phyloP scores from a whole-genome alignment of 2,888 invertebrate genomes.

The Pristionchus maxplancki region DNA sequence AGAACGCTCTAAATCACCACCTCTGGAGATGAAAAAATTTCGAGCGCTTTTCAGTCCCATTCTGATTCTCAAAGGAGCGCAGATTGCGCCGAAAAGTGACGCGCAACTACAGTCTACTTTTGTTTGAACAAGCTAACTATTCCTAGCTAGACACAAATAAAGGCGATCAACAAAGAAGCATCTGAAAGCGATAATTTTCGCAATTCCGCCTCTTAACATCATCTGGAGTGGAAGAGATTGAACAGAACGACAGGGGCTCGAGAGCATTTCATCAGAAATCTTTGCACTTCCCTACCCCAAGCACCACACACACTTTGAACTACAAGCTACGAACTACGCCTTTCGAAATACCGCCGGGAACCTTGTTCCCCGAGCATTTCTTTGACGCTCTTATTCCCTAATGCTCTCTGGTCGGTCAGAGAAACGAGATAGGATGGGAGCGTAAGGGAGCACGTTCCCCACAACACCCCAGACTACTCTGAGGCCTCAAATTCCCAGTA shows the following conservation, averaged over 20 bases:
- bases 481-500: background rate
- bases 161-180: too few species aligned
- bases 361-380: too few species aligned
- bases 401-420: too few species aligned
- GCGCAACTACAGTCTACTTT: background rate
- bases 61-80: background rate
- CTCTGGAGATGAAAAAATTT: background rate
- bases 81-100: background rate
- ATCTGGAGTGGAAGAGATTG: background rate
- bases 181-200: background rate
- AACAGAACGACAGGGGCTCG: background rate
- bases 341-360: background rate
- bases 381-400: too few species aligned
- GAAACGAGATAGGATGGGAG: too few species aligned
- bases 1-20: background rate
- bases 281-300: background rate
- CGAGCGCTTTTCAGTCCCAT: background rate
- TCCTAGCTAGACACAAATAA: too few species aligned
- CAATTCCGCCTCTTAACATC: too few species aligned
- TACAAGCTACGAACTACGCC: background rate
- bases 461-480: background rate
- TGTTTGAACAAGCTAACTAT: background rate
- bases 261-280: background rate
- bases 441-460: too few species aligned
- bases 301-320: background rate